Evolutionary conservation across 2,888 invertebrate species (phyloP).

Genomic region (Drosophila rubida): DNA sequence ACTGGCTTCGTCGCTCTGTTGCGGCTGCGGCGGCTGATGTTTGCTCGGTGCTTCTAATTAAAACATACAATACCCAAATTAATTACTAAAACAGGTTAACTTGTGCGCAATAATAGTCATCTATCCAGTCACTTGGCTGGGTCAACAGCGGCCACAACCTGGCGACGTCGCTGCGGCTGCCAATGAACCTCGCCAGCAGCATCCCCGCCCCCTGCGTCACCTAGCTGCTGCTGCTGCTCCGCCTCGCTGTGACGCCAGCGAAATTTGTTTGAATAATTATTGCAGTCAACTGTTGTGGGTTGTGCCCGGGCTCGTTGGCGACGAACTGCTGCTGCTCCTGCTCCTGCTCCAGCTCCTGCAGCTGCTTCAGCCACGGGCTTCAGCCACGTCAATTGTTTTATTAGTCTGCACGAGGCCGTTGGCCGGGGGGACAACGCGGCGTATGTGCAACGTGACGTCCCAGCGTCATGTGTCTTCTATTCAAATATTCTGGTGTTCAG

Average conservation of each 20-base stretch:
- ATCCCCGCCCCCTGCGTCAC: slow-evolving; percentile 3
- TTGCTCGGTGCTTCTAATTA: slow-evolving; percentile 78
- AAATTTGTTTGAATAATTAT: slow-evolving; percentile 76
- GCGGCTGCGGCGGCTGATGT: slow-evolving; percentile 10
- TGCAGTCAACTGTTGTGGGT: slow-evolving; percentile 66
- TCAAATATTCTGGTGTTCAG: slow-evolving; percentile 51
- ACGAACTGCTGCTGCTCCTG: slow-evolving; percentile 10
- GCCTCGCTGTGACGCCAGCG: slow-evolving; percentile 62
- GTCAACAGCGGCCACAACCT: slow-evolving; percentile 51
- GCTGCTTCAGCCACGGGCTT: slow-evolving; percentile 20
- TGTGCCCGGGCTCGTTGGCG: slow-evolving; percentile 23
- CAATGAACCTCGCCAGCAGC: slow-evolving; percentile 36
- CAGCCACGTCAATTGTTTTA: slow-evolving; percentile 68
- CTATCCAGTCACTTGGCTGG: slow-evolving; percentile 58
- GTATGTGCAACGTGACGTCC: slow-evolving; percentile 52
- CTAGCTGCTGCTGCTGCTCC: slow-evolving; percentile 15
- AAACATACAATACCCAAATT: slow-evolving; percentile 84
- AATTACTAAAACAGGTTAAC: slow-evolving; percentile 84
- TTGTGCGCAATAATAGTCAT: slow-evolving; percentile 81
- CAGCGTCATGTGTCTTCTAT: slow-evolving; percentile 55
- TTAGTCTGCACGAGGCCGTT: slow-evolving; percentile 60
- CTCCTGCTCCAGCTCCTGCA: slow-evolving; percentile 14
- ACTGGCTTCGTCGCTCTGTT: slow-evolving; percentile 14
- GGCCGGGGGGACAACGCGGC: slow-evolving; percentile 33
- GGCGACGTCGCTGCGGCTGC: slow-evolving; percentile 43